Conservation (phyloP, 2,797 vertebrate species). For the Cyclura pinguis region DNA sequence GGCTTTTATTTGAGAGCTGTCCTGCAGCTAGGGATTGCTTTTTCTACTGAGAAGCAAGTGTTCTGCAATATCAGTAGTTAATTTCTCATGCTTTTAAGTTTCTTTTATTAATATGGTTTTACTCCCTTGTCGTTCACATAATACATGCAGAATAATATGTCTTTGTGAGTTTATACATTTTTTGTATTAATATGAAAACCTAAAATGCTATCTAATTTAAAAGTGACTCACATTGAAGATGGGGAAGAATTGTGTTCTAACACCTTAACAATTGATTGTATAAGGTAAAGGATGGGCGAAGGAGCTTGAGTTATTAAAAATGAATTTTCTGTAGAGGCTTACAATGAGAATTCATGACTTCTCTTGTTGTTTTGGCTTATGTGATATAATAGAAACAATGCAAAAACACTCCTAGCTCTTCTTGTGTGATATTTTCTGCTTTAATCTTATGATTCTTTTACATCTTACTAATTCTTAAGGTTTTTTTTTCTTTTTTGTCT, state of each 20-base stretch:
- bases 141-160: background rate
- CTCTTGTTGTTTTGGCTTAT: constrained; percentile 16
- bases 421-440: background rate
- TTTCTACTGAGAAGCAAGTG: background rate
- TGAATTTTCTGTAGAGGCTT: constrained; percentile 38
- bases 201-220: constrained; percentile 1
- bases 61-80: background rate
- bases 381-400: constrained; percentile 17
- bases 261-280: background rate
- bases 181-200: background rate
- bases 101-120: background rate
- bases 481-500: background rate
- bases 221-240: background rate
- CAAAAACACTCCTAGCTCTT: background rate
- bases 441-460: constrained; percentile 1
- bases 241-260: background rate
- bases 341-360: background rate
- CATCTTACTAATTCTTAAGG: constrained; percentile 31
- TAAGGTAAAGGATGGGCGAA: background rate
- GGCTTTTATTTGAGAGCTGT: background rate
- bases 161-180: background rate
- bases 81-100: background rate
- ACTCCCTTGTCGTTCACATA: background rate
- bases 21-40: background rate
- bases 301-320: background rate